Conservation (phyloP, 2,888 invertebrate genomes). For the Microplitis deprimator region DNA sequence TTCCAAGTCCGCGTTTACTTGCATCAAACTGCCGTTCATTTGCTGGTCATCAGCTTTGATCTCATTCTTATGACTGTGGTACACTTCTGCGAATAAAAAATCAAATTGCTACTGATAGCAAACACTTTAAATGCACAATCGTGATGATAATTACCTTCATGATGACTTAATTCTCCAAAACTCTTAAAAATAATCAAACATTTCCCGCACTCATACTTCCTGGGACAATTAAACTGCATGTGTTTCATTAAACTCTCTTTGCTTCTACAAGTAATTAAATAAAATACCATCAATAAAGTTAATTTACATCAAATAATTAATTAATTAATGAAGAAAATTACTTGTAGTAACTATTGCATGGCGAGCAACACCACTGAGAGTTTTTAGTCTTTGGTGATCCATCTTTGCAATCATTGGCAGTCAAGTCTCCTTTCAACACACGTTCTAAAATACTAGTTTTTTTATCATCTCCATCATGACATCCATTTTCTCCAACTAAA, state of each 20-base stretch:
- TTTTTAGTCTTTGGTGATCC: slow-evolving; percentile 52
- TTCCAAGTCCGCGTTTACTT: slow-evolving; percentile 49
- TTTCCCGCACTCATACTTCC: slow-evolving; percentile 61
- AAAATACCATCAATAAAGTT: background rate
- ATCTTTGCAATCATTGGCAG: slow-evolving; percentile 60
- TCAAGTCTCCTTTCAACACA: slow-evolving; percentile 61
- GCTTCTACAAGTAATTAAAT: slow-evolving; percentile 51
- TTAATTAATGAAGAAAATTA: slow-evolving; percentile 44
- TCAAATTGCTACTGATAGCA: slow-evolving; percentile 55
- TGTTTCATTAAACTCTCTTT: slow-evolving; percentile 61
- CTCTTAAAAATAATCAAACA: slow-evolving; percentile 58
- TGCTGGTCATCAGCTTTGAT: slow-evolving; percentile 28
- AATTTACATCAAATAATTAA: slow-evolving; percentile 15
- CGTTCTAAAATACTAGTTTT: slow-evolving; percentile 61
- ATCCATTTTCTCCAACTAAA: slow-evolving; percentile 1
- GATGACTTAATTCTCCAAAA: slow-evolving; percentile 62
- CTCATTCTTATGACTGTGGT: slow-evolving; percentile 55
- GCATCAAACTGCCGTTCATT: background rate
- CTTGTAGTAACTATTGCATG: slow-evolving; percentile 65
- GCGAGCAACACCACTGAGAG: slow-evolving; percentile 65
- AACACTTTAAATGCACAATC: slow-evolving; percentile 56
- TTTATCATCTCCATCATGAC: slow-evolving; percentile 5
- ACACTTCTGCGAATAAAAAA: slow-evolving; percentile 58
- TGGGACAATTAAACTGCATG: slow-evolving; percentile 61
- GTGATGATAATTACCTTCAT: slow-evolving; percentile 60